These are phyloP conservation scores for Hyposmocoma kahamanoa DNA, from an alignment of 1,140 invertebrate genomes.

Conservation along the genomic window DNA sequence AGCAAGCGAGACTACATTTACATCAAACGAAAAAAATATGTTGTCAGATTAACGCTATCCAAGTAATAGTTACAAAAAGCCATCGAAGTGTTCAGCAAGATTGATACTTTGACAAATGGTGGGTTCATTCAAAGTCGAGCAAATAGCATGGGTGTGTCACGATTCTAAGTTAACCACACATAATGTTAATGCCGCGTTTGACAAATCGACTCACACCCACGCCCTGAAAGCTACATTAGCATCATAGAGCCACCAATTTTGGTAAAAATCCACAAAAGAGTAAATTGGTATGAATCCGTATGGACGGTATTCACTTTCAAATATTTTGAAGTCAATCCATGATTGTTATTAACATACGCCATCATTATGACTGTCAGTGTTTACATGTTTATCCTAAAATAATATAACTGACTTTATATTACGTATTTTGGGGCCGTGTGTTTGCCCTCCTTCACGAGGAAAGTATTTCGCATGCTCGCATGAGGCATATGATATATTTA, in stretches of 20 bases:
- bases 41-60: no score
- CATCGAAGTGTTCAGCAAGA: no score
- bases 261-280: no score
- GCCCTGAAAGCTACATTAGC: neutral
- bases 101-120: slow-evolving; percentile 18
- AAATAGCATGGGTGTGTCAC: slow-evolving; percentile 10
- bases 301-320: neutral
- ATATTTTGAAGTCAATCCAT: neutral
- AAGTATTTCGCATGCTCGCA: neutral
- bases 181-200: slow-evolving; percentile 10
- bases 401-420: neutral
- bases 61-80: no score
- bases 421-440: neutral
- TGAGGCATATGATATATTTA: neutral
- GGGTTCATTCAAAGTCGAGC: slow-evolving; percentile 7
- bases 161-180: neutral
- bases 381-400: neutral
- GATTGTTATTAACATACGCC: neutral
- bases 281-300: no score
- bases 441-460: neutral
- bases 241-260: no score
- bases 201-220: slow-evolving; percentile 18
- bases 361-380: slow-evolving; percentile 1
- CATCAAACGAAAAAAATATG: no score
- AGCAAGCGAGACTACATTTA: no score